phyloP scores from a whole-genome alignment of 2,113 vertebrate genomes.

The Lampris megalopsis region DNA sequence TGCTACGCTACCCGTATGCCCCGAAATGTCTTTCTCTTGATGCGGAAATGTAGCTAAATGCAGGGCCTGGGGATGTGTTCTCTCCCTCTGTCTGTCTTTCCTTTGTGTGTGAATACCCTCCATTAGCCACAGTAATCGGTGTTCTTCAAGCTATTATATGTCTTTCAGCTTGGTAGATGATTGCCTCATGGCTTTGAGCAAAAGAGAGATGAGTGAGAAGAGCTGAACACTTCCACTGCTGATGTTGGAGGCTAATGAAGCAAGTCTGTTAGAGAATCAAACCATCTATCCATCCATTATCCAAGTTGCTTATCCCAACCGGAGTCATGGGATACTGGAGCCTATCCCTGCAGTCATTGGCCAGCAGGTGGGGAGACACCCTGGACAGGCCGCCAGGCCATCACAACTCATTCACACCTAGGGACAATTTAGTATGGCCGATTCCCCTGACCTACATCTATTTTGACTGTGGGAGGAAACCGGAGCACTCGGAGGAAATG shows the following conservation, averaged over 20 bases:
- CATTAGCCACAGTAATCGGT: neutral
- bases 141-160: neutral
- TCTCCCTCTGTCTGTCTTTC: neutral
- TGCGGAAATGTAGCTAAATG: neutral
- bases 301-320: no score
- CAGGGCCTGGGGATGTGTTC: slow-evolving; percentile 9
- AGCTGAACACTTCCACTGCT: neutral
- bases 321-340: no score
- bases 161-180: slow-evolving; percentile 5
- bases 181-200: neutral
- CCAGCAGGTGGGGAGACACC: no score
- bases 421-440: no score
- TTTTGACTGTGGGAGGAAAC: no score
- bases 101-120: slow-evolving; percentile 11
- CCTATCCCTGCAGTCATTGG: no score
- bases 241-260: neutral
- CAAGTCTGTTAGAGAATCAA: neutral
- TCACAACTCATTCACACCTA: no score
- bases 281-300: neutral
- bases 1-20: no score
- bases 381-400: no score
- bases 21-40: no score
- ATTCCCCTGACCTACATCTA: no score
- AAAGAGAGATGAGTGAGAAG: neutral
- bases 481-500: no score